Evolutionary conservation across 2,888 invertebrate genomes (phyloP), one percentile per base, ranked within the genome.

Genomic region (Brachyptera putata): DNA sequence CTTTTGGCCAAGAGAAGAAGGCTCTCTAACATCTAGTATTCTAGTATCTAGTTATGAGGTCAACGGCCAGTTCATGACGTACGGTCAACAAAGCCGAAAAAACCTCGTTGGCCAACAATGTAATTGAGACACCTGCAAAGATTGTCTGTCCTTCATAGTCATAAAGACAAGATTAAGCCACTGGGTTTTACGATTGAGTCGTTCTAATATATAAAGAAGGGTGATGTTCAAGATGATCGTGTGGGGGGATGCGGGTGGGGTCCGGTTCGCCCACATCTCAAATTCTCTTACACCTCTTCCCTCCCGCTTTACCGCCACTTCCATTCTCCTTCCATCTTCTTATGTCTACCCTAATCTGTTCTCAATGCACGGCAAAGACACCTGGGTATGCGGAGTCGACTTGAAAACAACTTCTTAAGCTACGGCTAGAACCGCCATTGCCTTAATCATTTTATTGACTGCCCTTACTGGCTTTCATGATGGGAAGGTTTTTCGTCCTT

Each of bases 391-490:
- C 63, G 39, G n/a, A 46, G 22, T 9, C 21, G n/a, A n/a, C n/a
- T 36, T 37, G 48, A 57, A 62, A 62, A 56, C 62, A 34, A 56
- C 58, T 62, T 57, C 60, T 50, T 50, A 41, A n/a, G 46, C 25
- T 37, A 16, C 13, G 7, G 34, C 30, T 11, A 26, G 26, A 26
- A 30, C 57, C 30, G 34, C 61, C 50, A 46, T 41, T 16, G 53
- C 61, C 63, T 64, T 63, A 64, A 64, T 64, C 61, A 64, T 64
- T 64, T 64, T 64, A 64, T 64, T 64, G 64, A 64, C 63, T 64
- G 57, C 60, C 56, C 57, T 39, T 53, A 43, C 58, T 57, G 56
- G 59, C 58, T 61, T 61, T 58, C 61, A 46, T 30, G 56, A 26
- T 18, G 16, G 46, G 55, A 25, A 43, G 18, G 18, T 41, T 39